Conservation (phyloP, 2,888 invertebrate species). For the Beris chalybata region DNA sequence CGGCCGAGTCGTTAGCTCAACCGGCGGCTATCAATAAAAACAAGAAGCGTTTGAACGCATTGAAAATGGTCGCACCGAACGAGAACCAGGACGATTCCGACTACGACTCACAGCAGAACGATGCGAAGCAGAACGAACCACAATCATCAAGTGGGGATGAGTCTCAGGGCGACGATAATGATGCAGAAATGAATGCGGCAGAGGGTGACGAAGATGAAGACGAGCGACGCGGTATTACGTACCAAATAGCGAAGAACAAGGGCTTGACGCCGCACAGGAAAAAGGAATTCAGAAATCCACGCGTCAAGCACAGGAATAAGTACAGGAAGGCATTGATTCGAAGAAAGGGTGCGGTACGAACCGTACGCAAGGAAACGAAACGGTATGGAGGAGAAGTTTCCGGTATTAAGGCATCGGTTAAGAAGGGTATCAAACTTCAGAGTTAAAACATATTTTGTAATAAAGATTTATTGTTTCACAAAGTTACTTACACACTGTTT, state of each 20-base stretch:
- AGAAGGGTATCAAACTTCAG: constrained; percentile 87
- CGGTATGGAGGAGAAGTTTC: constrained; percentile 91
- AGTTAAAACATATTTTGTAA: constrained; percentile 19
- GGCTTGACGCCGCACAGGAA: constrained; percentile 89
- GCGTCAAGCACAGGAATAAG: constrained; percentile 92
- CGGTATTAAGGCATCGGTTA: constrained; percentile 88
- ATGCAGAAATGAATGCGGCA: constrained; percentile 50
- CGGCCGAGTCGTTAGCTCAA: constrained; percentile 14
- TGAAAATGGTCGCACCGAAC: constrained; percentile 43
- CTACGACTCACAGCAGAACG: constrained; percentile 58
- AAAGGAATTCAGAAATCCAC: constrained; percentile 90
- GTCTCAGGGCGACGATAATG: constrained; percentile 48
- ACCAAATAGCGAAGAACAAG: constrained; percentile 94
- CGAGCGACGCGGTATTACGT: constrained; percentile 80
- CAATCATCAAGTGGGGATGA: constrained; percentile 51
- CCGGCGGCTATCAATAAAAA: constrained; percentile 31
- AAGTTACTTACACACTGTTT: constrained; percentile 15
- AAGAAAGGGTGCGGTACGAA: constrained; percentile 90
- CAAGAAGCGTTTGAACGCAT: constrained; percentile 14
- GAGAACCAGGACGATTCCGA: constrained; percentile 56
- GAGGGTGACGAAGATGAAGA: constrained; percentile 48
- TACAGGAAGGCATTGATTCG: constrained; percentile 90
- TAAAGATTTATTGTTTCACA: constrained; percentile 25
- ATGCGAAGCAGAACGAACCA: constrained; percentile 57
- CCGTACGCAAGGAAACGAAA: constrained; percentile 75